Evolutionary conservation across 2,113 vertebrate genomes (phyloP), one percentile per base, ranked within the genome.

Genomic region (Gadus chalcogrammus): DNA sequence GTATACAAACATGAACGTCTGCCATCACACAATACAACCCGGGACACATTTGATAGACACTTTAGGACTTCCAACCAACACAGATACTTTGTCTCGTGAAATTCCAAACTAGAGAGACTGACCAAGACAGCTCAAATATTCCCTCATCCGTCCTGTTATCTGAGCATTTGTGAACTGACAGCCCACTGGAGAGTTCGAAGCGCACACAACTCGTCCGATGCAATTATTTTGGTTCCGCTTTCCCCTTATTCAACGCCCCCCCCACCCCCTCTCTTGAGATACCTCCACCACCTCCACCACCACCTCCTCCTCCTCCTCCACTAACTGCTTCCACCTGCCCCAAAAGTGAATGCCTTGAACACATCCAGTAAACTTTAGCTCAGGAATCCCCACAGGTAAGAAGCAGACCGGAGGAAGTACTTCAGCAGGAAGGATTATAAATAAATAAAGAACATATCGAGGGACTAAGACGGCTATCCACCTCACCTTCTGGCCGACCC

Each of bases 241-340:
- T 89, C 64, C 75, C 70, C 68, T 83, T 53, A 69, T 70, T 76
- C 77, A 75, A 72, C 65, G 68, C 78, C 65, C 77, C 75, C 78
- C 65, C 77, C 75, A 84, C 79, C 2, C 42, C 12, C 42, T 8
- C 42, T 48, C 42, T 48, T 13, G 8, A 9, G 42, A 48, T 48
- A 48, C 53, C 65, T 20, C n/a, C 48, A 42, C 48, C 27, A 35
- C 42, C 69, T n/a, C 67, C 71, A 74, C 31, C 74, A 69, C 64
- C 65, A 70, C 56, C 72, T 24, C 60, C 75, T 27, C 28, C 66
- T 72, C 61, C 22, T n/a, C 35, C 60, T 76, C 82, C 82, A 13
- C 79, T 87, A 87, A 89, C 84, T 87, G 84, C 82, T 87, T 84
- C 85, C 88, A 90, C 85, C 88, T 89, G 89, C 89, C 89, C 86